phyloP scores from a whole-genome alignment of 2,888 invertebrate genomes.

The Drosophila emarginata region DNA sequence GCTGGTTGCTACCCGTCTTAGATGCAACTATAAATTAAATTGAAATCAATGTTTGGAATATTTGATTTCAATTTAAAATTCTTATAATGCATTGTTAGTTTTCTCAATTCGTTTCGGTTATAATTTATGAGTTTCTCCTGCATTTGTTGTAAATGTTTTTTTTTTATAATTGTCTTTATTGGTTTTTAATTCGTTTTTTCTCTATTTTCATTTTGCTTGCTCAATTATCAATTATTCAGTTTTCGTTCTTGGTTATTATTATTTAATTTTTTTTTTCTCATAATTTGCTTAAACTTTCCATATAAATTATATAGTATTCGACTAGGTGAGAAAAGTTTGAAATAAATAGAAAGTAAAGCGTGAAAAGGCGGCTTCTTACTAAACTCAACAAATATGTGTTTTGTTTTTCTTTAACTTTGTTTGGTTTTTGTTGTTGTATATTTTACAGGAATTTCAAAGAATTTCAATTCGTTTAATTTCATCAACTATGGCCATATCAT shows the following conservation, averaged over 20 bases:
- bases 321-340: constrained; percentile 38
- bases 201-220: constrained; percentile 30
- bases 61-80: constrained; percentile 41
- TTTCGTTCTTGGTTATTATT: constrained; percentile 29
- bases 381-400: constrained; percentile 44
- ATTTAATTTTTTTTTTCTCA: constrained; percentile 22
- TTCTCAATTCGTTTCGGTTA: background rate
- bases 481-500: constrained; percentile 52
- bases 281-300: constrained; percentile 41
- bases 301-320: constrained; percentile 44
- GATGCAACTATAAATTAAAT: constrained; percentile 71
- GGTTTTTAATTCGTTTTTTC: constrained; percentile 29
- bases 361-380: constrained; percentile 31
- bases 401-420: constrained; percentile 12
- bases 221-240: constrained; percentile 23
- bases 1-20: constrained; percentile 61
- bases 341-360: constrained; percentile 45
- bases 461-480: constrained; percentile 29
- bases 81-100: constrained; percentile 1
- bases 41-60: constrained; percentile 53
- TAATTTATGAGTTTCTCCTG: constrained; percentile 36
- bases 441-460: constrained; percentile 35
- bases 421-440: constrained; percentile 32
- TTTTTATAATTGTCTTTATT: constrained; percentile 44
- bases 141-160: constrained; percentile 35